Evolutionary conservation across 2,797 vertebrate species (phyloP).

Genomic region (Danio kyathit): DNA sequence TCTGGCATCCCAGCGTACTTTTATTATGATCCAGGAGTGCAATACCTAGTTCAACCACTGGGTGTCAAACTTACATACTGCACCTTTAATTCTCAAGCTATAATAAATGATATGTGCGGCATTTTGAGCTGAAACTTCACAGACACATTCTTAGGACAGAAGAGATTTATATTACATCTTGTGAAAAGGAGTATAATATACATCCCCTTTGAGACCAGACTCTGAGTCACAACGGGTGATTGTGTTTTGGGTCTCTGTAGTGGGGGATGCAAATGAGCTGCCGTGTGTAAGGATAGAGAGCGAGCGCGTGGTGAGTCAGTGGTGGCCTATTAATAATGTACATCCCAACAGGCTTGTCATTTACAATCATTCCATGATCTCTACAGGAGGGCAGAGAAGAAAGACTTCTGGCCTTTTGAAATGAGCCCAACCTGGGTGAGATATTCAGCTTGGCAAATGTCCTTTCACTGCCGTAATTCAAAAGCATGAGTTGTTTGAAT

Average conservation of each 20-base stretch:
- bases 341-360: constrained; percentile 61
- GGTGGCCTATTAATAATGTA: constrained; percentile 63
- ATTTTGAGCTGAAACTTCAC: too few species aligned
- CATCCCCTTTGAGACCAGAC: neutral
- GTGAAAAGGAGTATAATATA: too few species aligned
- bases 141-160: too few species aligned
- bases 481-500: constrained; percentile 11
- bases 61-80: too few species aligned
- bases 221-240: constrained; percentile 18
- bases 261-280: constrained; percentile 54
- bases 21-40: too few species aligned
- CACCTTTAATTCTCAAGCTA: too few species aligned
- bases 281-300: constrained; percentile 30
- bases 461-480: constrained; percentile 42
- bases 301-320: constrained; percentile 37
- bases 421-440: constrained; percentile 49
- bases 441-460: constrained; percentile 43
- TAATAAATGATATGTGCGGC: too few species aligned
- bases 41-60: too few species aligned
- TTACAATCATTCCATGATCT: constrained; percentile 58
- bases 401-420: constrained; percentile 59
- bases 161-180: too few species aligned
- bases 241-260: constrained; percentile 9
- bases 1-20: too few species aligned
- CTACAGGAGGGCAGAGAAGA: constrained; percentile 52